Conservation (phyloP, 1,140 invertebrate species). For the Hyles vespertilio region DNA sequence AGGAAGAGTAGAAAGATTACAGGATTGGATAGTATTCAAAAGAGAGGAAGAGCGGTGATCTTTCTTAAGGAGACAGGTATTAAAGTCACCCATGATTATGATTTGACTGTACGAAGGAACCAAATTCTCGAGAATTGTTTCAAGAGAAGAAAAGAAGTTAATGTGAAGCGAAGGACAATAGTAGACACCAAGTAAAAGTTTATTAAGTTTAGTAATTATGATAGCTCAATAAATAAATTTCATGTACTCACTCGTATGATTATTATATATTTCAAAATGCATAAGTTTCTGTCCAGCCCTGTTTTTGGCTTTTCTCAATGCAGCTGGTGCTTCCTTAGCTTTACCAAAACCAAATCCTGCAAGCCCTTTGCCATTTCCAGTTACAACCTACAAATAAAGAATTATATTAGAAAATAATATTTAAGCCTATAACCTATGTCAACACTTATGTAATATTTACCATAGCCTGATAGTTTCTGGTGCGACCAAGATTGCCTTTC, state of each 20-base stretch:
- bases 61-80: no score
- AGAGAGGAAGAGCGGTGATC: no score
- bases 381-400: slow-evolving; percentile 77
- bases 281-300: slow-evolving; percentile 91
- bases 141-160: no score
- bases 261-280: slow-evolving; percentile 86
- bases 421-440: slow-evolving; percentile 2
- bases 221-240: no score
- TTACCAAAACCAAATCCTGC: slow-evolving; percentile 88
- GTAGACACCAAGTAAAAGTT: no score
- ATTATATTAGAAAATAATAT: neutral
- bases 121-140: no score
- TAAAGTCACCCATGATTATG: no score
- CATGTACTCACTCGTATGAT: slow-evolving; percentile 84
- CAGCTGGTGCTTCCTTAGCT: slow-evolving; percentile 79
- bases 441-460: slow-evolving; percentile 27
- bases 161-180: no score
- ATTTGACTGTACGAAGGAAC: no score
- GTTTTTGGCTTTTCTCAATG: slow-evolving; percentile 88
- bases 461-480: slow-evolving; percentile 78
- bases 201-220: no score
- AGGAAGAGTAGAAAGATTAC: no score
- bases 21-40: no score
- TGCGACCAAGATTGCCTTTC: slow-evolving; percentile 90
- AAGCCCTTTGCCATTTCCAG: slow-evolving; percentile 93